A percentile compares a stretch with the other conserved stretches of the same genome.
phyloP scores from a whole-genome alignment of 2,113 vertebrate genomes.

The Montifringilla adamsi region DNA sequence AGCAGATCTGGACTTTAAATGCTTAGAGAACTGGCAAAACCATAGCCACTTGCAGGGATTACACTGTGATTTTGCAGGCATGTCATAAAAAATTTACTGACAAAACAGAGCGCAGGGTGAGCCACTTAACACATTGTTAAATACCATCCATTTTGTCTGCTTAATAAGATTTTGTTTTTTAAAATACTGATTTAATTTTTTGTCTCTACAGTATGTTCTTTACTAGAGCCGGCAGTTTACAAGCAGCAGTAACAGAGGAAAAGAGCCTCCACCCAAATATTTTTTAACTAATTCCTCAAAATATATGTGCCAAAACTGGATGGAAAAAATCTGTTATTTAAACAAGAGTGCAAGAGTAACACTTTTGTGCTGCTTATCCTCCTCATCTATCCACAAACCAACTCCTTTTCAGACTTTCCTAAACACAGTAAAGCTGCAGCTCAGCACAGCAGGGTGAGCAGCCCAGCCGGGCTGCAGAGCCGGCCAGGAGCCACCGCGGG shows the following conservation, averaged over 20 bases:
- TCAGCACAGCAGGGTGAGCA: not conserved
- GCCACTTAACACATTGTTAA: not conserved
- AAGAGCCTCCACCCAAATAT: constrained; percentile 34
- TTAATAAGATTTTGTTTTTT: not conserved
- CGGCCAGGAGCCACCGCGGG: not conserved
- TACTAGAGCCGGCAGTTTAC: constrained; percentile 7
- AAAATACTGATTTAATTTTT: not conserved
- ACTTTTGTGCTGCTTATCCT: not conserved
- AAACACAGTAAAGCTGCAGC: not conserved
- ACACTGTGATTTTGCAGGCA: not conserved
- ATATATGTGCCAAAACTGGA: not conserved
- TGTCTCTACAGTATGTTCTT: not conserved
- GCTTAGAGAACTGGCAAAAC: not conserved
- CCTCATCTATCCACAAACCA: not conserved
- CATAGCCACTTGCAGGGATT: not conserved
- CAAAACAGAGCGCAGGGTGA: not conserved
- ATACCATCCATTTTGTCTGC: not conserved
- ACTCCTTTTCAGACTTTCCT: not conserved
- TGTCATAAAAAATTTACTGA: not conserved
- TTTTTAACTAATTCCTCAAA: constrained; percentile 14
- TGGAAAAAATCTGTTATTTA: not conserved
- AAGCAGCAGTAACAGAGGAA: not conserved
- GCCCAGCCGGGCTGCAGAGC: not conserved
- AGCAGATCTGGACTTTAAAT: not conserved
- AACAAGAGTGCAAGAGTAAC: not conserved